Conservation (phyloP, 2,888 invertebrate genomes). For the Adineta ricciae region DNA sequence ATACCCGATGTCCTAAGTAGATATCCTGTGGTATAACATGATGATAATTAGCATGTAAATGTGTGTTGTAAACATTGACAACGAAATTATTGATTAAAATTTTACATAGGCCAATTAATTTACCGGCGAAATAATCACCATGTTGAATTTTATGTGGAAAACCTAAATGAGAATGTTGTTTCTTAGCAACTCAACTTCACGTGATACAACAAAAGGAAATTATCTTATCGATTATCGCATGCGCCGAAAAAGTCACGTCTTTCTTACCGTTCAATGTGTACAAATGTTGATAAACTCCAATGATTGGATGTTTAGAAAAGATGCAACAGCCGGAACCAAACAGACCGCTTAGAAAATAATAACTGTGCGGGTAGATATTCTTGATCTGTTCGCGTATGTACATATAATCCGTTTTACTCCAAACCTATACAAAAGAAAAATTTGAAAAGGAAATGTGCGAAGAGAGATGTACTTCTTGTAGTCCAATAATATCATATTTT, state of each 20-base stretch:
- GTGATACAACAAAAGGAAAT: no score
- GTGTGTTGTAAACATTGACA: slow-evolving; percentile 79
- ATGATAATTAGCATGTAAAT: slow-evolving; percentile 76
- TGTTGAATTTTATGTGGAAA: slow-evolving; percentile 87
- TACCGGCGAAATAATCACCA: slow-evolving; percentile 98
- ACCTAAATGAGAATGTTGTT: not conserved
- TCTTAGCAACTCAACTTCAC: no score
- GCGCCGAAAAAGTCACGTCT: no score
- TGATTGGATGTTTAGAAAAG: slow-evolving; percentile 45
- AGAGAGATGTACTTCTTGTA: slow-evolving; percentile 27
- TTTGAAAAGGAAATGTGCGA: not conserved
- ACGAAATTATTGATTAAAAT: slow-evolving; percentile 52
- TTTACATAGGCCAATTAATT: slow-evolving; percentile 56
- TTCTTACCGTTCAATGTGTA: slow-evolving; percentile 79
- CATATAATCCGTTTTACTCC: slow-evolving; percentile 27
- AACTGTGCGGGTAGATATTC: slow-evolving; percentile 22
- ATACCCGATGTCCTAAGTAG: slow-evolving; percentile 78
- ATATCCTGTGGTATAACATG: slow-evolving; percentile 69
- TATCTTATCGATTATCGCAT: no score
- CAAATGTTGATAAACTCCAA: slow-evolving; percentile 76
- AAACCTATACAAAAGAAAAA: slow-evolving; percentile 14
- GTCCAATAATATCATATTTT: slow-evolving; percentile 30
- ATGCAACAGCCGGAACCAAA: slow-evolving; percentile 48
- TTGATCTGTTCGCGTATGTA: slow-evolving; percentile 12
- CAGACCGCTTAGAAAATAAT: slow-evolving; percentile 40